These are phyloP conservation scores for Melozone crissalis DNA, from an alignment of 2,113 vertebrate species.

Conservation along the genomic window DNA sequence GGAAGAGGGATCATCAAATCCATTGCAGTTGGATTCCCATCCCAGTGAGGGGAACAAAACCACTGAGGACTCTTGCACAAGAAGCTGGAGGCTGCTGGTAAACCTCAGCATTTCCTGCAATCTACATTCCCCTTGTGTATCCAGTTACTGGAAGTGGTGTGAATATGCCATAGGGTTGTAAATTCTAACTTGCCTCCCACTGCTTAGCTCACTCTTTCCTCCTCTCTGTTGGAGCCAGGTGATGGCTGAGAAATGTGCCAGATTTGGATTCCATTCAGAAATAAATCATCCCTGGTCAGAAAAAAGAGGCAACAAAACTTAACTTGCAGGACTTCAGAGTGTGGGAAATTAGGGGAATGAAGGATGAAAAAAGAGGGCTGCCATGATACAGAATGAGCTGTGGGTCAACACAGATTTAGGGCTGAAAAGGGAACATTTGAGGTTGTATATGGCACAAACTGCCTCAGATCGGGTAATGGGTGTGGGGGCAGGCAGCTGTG, in stretches of 20 bases:
- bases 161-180: neutral
- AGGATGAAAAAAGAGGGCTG: neutral
- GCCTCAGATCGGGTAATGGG: neutral
- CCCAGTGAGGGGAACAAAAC: neutral
- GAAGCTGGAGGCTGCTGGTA: conserved; percentile 9
- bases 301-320: neutral
- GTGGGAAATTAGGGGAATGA: neutral
- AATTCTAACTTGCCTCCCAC: conserved; percentile 7
- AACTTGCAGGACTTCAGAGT: neutral
- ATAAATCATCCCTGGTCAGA: neutral
- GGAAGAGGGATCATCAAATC: neutral
- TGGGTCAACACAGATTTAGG: neutral
- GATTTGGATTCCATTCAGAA: neutral
- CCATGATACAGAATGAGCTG: neutral
- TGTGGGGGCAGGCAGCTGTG: neutral
- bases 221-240: neutral
- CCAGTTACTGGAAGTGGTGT: conserved; percentile 35
- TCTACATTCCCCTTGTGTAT: neutral
- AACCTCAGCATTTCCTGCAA: conserved; percentile 11
- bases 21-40: neutral
- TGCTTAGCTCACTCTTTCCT: neutral
- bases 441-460: neutral
- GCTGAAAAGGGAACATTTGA: neutral
- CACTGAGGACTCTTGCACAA: neutral
- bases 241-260: neutral